Evolutionary conservation across 2,888 invertebrate species (phyloP), one percentile per base, ranked within the genome.

Genomic region (Cataglyphis cursor): DNA sequence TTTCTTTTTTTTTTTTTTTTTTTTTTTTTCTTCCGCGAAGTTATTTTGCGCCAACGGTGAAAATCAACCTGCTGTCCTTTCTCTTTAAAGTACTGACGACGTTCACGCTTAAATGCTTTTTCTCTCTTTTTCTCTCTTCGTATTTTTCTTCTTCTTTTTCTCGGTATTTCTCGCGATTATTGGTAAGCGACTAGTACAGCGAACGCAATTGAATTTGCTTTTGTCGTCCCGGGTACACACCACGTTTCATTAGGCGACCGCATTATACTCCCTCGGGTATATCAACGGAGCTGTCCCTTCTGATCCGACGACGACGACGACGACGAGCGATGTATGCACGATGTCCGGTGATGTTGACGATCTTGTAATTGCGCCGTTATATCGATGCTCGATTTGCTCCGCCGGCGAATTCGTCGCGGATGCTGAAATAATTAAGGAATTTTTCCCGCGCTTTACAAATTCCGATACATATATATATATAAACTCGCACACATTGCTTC

Each of bases 141-240:
- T 18, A 4, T 28, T 44, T 15, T 9, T 21, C 15, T 5, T 28
- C 6, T 10, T 21, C 8, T 35, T 15, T 31, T 1, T 12, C 51
- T 12, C 57, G 24, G 38, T 15, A 15, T n/a, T 35, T 68, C 65
- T 68, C 59, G 35, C 54, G n/a, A n/a, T 21, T 76, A 74, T n/a
- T n/a, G 6, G 44, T n/a, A 10, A 18, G 51, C 59, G 61, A 18
- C 31, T 54, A 21, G 66, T 78, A 44, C 51, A 31, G 48, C 31
- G 78, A 35, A 51, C 41, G 82, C 84, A 89, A 89, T 86, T 86
- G 86, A 89, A 89, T 87, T 64, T 57, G 84, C 86, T 89, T 87
- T 88, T 81, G 84, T 85, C 88, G 89, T 89, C 76, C 76, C 78
- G 64, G 75, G 84, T 64, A 81, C 78, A 38, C 62, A 82, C 75